Evolutionary conservation across 2,888 invertebrate genomes (phyloP).

Genomic region (Sclerodermus sp.): DNA sequence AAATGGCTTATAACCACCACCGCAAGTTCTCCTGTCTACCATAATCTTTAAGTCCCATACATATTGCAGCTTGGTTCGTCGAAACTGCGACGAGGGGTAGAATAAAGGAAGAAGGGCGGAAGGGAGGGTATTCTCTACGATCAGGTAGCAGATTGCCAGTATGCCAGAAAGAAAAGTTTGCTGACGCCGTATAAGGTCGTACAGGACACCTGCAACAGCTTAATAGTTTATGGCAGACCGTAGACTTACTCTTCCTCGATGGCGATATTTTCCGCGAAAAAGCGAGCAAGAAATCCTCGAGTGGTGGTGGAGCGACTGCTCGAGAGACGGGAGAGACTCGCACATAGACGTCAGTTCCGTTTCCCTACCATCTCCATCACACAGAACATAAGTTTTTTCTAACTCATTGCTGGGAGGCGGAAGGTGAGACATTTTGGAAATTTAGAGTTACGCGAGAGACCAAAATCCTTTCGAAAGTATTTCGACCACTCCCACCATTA

Average conservation of each 20-base stretch:
- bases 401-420: neutral
- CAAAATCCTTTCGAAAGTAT: too few relatives aligned
- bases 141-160: constrained; percentile 1
- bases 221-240: constrained; percentile 37
- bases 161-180: constrained; percentile 25
- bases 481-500: too few relatives aligned
- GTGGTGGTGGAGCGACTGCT: too few relatives aligned
- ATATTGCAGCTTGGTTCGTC: constrained; percentile 6
- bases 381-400: neutral
- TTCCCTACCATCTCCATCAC: neutral
- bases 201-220: constrained; percentile 39
- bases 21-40: neutral
- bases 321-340: too few relatives aligned
- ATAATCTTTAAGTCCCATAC: constrained; percentile 17
- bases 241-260: constrained; percentile 18
- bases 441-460: too few relatives aligned
- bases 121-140: neutral
- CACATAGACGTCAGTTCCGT: neutral
- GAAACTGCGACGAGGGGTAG: constrained; percentile 1
- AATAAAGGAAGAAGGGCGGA: constrained; percentile 5
- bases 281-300: neutral
- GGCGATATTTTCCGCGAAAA: constrained; percentile 25
- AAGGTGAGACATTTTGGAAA: neutral
- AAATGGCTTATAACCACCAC: neutral
- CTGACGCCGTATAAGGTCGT: constrained; percentile 29